Percentiles rank a stretch among this genome's conserved stretches.
Conservation (phyloP, 2,797 vertebrate species). For the Urophycis tenuis region DNA sequence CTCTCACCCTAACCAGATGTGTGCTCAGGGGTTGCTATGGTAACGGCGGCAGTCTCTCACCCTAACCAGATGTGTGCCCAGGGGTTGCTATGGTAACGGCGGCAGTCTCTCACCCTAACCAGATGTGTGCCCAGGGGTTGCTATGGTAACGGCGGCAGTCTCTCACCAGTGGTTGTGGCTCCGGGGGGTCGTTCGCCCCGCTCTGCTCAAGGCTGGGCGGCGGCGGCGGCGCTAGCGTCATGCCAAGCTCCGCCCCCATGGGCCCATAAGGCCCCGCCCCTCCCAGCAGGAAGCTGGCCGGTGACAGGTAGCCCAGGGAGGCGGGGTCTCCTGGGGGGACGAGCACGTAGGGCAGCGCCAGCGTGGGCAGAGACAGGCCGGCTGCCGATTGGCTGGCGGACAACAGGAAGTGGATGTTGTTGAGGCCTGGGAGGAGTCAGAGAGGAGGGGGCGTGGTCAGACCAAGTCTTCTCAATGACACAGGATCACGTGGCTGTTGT, state of each 20-base stretch:
- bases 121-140: no score
- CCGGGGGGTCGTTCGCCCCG: slow-evolving; percentile 40
- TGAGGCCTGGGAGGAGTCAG: slow-evolving; percentile 68
- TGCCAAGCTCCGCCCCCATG: slow-evolving; percentile 39
- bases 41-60: no score
- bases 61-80: no score
- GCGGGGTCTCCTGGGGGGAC: slow-evolving; percentile 70
- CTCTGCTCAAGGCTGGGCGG: slow-evolving; percentile 63
- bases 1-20: no score
- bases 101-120: no score
- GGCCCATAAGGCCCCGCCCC: slow-evolving; percentile 49
- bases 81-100: no score
- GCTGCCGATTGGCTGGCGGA: slow-evolving; percentile 65
- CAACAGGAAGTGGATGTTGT: slow-evolving; percentile 78
- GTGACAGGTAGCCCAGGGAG: slow-evolving; percentile 54
- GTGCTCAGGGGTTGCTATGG: no score
- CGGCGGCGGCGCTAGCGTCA: slow-evolving; percentile 20
- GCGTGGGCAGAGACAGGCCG: slow-evolving; percentile 61
- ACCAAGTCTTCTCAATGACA: neutral
- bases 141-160: neutral
- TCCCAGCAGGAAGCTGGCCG: slow-evolving; percentile 69
- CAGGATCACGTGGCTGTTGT: neutral
- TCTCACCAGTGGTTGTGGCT: slow-evolving; percentile 66
- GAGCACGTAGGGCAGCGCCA: slow-evolving; percentile 81
- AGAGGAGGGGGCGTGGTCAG: neutral